These are phyloP conservation scores for Rhizoglyphus robini DNA, from an alignment of 1,140 invertebrate species.

Conservation along the genomic window DNA sequence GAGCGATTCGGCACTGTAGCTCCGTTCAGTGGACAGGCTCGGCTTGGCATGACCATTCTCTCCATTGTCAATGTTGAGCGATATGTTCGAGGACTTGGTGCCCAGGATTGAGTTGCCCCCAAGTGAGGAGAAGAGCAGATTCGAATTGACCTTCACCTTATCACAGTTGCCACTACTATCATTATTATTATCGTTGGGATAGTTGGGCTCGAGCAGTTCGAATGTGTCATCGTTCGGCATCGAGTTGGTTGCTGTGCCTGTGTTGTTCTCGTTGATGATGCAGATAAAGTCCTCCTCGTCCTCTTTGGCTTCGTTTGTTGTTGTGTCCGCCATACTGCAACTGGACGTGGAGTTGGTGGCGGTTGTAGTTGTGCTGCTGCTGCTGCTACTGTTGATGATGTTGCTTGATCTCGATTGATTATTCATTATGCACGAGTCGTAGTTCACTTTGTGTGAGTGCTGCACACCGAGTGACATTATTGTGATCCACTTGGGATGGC, in stretches of 20 bases:
- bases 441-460: too few relatives aligned
- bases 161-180: not conserved
- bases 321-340: not conserved
- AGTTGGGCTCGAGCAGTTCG: not conserved
- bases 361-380: too few relatives aligned
- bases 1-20: too few relatives aligned
- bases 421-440: too few relatives aligned
- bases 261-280: not conserved
- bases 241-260: not conserved
- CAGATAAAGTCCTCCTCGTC: slow-evolving; percentile 6
- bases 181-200: not conserved
- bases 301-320: not conserved
- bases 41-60: not conserved
- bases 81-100: not conserved
- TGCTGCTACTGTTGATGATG: too few relatives aligned
- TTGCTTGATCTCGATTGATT: too few relatives aligned
- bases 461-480: too few relatives aligned
- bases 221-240: not conserved
- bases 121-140: not conserved
- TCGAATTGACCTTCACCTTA: not conserved
- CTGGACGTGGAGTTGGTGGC: too few relatives aligned
- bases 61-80: not conserved
- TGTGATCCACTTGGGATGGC: too few relatives aligned
- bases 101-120: not conserved
- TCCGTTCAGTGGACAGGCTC: too few relatives aligned